Evolutionary conservation across 1,140 invertebrate species (phyloP), one percentile per base, ranked within the genome.

Genomic region (Drosophila funebris): DNA sequence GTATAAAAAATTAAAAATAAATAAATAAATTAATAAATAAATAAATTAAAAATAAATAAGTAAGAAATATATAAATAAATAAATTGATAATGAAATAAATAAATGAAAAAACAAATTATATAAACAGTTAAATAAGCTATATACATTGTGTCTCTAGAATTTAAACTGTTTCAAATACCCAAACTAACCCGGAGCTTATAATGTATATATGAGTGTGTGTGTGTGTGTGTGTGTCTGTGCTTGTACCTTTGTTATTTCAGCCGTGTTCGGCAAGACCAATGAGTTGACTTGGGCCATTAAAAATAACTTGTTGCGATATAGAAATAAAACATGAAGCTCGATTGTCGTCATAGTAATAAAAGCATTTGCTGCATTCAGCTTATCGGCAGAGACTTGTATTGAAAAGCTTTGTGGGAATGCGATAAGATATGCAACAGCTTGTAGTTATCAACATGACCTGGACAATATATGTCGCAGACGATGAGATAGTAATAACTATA

Each of bases 261-360:
- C 54, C 31, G 66, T 73, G 57, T 43, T 56, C 14, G 58, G 66
- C 33, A 70, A 56, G 18, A 52, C 33, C 69, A 69, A 52, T 62
- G 22, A 37, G 20, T 53, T 53, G 20, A 54, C 41, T 58, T 29
- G 36, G 6, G 16, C 63, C 3, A 64, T 71, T 41, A 52, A 66
- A 72, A 62, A 33, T 5, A 4, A 41, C 56, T 66, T 33, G 27
- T 57, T 58, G 27, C 53, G 37, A 48, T 61, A 68, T 43, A n/a
- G 13, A 27, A 27, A 24, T 27, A 13, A 36, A 31, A 63, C 22
- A 29, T 50, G 9, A 64, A 64, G 52, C 60, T n/a, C 29, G 31
- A 52, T 33, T 11, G 27, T 6, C 64, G 44, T 67, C 43, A 60
- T 18, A 46, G 46, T 16, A 33, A 0, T 4, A 44, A 44, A 48